Conservation (phyloP, 2,888 invertebrate species). For the Spisula solida region DNA sequence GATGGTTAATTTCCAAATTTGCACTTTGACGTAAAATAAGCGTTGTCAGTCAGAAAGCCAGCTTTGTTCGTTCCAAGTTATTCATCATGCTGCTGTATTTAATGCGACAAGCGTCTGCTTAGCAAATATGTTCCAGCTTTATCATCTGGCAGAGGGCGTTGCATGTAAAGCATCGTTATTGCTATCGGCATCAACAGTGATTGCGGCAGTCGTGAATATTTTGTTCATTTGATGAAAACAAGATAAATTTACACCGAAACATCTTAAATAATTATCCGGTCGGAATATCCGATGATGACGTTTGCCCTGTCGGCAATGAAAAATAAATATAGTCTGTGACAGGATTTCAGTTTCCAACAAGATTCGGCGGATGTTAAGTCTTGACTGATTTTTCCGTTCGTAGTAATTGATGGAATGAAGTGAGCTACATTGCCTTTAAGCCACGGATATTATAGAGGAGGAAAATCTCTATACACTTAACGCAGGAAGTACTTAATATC, state of each 20-base stretch:
- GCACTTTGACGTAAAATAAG: too few relatives aligned
- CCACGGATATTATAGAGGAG: background rate
- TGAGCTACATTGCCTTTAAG: conserved; percentile 2
- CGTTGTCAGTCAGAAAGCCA: background rate
- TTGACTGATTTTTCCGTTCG: background rate
- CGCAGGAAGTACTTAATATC: background rate
- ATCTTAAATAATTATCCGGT: background rate
- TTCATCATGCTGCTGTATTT: background rate
- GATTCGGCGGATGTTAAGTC: background rate
- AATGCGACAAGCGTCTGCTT: background rate
- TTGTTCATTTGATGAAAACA: background rate
- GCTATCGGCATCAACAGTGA: background rate
- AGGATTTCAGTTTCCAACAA: background rate
- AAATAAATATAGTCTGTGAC: conserved; percentile 4
- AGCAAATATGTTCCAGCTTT: background rate
- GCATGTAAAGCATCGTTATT: background rate
- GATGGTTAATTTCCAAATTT: too few relatives aligned
- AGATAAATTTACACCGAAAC: conserved; percentile 10
- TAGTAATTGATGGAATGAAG: background rate
- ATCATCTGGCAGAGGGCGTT: background rate
- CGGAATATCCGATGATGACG: background rate
- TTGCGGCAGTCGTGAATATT: background rate
- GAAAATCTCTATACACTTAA: background rate
- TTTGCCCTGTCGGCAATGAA: background rate
- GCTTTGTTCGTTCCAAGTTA: background rate